Conservation (phyloP, 2,113 vertebrate genomes). For the Synodontis membranacea region DNA sequence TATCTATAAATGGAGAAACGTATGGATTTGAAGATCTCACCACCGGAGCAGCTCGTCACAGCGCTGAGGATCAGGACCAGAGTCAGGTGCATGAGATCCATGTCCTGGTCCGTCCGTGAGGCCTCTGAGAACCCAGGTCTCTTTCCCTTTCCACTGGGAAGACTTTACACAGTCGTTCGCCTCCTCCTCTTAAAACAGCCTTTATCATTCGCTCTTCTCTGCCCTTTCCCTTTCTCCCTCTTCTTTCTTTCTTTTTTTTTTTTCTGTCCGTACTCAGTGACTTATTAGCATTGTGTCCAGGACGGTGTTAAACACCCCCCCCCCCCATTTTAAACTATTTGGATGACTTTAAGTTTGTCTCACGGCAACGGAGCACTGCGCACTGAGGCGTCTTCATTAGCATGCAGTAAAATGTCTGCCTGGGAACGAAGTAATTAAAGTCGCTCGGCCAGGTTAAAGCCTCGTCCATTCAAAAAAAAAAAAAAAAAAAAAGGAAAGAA, state of each 20-base stretch:
- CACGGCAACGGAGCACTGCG: slow-evolving; percentile 66
- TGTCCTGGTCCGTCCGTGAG: slow-evolving; percentile 25
- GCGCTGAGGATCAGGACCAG: slow-evolving; percentile 46
- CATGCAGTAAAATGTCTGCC: slow-evolving; percentile 65
- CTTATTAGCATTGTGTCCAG: slow-evolving; percentile 57
- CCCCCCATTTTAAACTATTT: slow-evolving; percentile 47
- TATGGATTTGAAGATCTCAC: slow-evolving; percentile 45
- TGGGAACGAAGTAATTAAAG: slow-evolving; percentile 48
- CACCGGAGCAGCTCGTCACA: slow-evolving; percentile 36
- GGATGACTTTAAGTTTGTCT: slow-evolving; percentile 69
- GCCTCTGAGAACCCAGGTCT: neutral
- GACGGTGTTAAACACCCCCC: slow-evolving; percentile 43
- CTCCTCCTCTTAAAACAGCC: neutral
- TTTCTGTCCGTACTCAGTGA: slow-evolving; percentile 38
- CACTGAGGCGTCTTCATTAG: slow-evolving; percentile 65
- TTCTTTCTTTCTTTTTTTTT: slow-evolving; percentile 15
- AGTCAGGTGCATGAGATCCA: slow-evolving; percentile 34
- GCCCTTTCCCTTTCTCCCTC: slow-evolving; percentile 2
- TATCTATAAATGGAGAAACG: neutral
- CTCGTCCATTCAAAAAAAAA: neutral
- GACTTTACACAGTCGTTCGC: neutral
- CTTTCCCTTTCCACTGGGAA: neutral
- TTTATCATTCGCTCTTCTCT: neutral
- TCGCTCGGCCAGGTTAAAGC: slow-evolving; percentile 43
- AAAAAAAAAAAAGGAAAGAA: neutral